These are phyloP conservation scores for Ceratitis capitata DNA, from an alignment of 1,140 invertebrate genomes.

Conservation along the genomic window DNA sequence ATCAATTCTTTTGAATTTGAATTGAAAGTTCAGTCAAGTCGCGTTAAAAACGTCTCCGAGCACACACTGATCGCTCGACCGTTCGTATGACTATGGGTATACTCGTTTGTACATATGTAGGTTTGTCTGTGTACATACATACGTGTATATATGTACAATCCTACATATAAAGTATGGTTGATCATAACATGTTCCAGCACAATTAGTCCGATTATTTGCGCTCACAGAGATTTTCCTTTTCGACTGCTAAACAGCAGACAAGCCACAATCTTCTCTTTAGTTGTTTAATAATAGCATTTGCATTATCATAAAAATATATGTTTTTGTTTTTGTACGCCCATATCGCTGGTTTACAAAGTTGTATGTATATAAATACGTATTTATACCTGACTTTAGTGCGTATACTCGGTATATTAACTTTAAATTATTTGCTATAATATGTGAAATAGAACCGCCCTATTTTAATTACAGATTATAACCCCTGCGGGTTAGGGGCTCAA, in stretches of 20 bases:
- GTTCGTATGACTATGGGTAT: not conserved
- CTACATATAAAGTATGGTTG: not conserved
- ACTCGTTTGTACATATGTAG: not conserved
- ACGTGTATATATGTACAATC: not conserved
- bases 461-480: too few relatives aligned
- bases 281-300: constrained; percentile 20
- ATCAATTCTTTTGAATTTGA: constrained; percentile 19
- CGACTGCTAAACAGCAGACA: not conserved
- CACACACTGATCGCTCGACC: not conserved
- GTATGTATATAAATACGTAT: not conserved
- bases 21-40: not conserved
- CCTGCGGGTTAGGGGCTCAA: too few relatives aligned
- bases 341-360: not conserved
- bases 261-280: too few relatives aligned
- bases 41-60: not conserved
- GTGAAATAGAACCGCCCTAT: too few relatives aligned
- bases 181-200: constrained; percentile 8
- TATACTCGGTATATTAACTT: too few relatives aligned
- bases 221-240: not conserved
- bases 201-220: not conserved
- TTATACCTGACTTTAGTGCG: not conserved
- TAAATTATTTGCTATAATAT: too few relatives aligned
- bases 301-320: not conserved
- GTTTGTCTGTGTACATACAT: not conserved
- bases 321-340: too few relatives aligned